Evolutionary conservation across 2,113 vertebrate species (phyloP), one percentile per base, ranked within the genome.

Genomic region (Rattus rattus): DNA sequence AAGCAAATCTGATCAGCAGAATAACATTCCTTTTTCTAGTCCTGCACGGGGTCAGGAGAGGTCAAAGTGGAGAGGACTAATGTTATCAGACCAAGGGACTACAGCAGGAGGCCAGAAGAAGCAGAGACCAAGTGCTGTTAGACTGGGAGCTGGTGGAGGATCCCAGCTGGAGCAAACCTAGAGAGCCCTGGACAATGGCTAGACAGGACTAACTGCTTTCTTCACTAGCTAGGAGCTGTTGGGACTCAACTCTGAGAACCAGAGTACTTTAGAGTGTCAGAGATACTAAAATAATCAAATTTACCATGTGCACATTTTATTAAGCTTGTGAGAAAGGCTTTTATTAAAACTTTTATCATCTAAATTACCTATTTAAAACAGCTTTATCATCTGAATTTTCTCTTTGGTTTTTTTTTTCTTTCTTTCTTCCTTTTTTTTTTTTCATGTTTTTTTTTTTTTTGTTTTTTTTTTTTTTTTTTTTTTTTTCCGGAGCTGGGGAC

Each of bases 201-300:
- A 4, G 70, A 16, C 16, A 90, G 49, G 19, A 14, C 94, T 33
- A 17, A n/a, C 4, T 80, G 88, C 49, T 36, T 69, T 39, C 20
- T 70, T 91, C 12, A 77, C 43, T 39, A 43, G 52, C 16, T 69
- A 80, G 54, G 26, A 76, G 49, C 56, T 56, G 1, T 30, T 30
- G 84, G 17, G 26, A 70, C 49, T 70, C 61, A 5, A 49, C 84
- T 85, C 49, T 56, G 10, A 81, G 79, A 28, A 33, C 20, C 52
- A 56, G 52, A 80, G 24, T 81, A 26, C 5, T 77, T 90, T 33
- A 77, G 73, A 94, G n/a, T 73, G 47, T 91, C 80, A 67, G 16
- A 36, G 52, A 96, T 95, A 92, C 72, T 69, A 83, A 93, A 16
- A 52, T 84, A 88, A 95, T 77, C 85, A 70, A 76, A 90, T 26